Evolutionary conservation across 2,113 vertebrate species (phyloP).

Genomic region (Trachemys scripta): DNA sequence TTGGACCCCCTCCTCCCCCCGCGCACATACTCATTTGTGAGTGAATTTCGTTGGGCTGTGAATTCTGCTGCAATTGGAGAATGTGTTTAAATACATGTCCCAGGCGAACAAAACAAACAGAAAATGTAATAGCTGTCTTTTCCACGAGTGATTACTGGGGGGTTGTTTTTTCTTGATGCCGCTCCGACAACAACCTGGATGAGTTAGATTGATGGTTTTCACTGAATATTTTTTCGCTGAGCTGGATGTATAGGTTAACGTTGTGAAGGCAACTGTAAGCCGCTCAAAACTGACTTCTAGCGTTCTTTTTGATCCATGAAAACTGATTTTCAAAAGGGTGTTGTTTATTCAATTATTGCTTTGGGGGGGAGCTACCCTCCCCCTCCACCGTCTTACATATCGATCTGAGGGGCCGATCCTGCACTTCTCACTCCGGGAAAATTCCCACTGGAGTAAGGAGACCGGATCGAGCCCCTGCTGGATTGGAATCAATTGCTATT

Average conservation of each 20-base stretch:
- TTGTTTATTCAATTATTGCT: conserved; percentile 21
- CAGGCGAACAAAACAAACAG: conserved; percentile 2
- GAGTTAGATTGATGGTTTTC: not conserved
- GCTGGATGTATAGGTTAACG: not conserved
- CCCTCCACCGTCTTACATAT: not conserved
- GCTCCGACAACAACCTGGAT: not conserved
- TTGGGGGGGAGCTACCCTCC: not conserved
- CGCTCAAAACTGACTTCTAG: not conserved
- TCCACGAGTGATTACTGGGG: conserved; percentile 10
- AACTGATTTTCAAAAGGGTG: not conserved
- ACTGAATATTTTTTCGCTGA: accelerated
- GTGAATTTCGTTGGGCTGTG: conserved; percentile 5
- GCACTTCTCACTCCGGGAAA: not conserved
- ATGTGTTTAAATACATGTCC: not conserved
- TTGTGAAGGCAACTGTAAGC: not conserved
- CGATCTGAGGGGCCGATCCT: not conserved
- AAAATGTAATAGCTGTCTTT: conserved; percentile 41
- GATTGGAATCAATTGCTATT: conserved; percentile 63
- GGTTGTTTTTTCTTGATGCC: not conserved
- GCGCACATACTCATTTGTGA: not conserved
- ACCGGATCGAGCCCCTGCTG: conserved; percentile 53
- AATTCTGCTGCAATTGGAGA: not conserved
- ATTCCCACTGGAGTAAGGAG: conserved; percentile 38
- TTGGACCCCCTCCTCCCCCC: not conserved
- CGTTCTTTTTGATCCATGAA: not conserved